Evolutionary conservation across 2,888 invertebrate species (phyloP).

Genomic region (Rhabditophanes sp.): DNA sequence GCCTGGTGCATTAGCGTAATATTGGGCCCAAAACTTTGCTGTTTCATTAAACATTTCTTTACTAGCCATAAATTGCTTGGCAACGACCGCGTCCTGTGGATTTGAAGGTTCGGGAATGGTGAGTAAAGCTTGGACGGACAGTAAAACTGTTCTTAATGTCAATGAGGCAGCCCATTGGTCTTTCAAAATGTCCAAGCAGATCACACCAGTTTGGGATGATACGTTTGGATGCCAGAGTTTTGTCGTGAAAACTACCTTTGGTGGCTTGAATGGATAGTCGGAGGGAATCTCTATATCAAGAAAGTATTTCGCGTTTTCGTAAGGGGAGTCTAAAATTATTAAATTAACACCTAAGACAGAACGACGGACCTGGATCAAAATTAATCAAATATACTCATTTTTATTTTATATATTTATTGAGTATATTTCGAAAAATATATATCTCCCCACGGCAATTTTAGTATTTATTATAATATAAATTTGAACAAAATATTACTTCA

Average conservation of each 20-base stretch:
- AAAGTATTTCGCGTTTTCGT: constrained; percentile 81
- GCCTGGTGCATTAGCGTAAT: constrained; percentile 71
- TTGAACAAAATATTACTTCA: too few relatives aligned
- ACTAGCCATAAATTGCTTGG: constrained; percentile 82
- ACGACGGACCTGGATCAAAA: too few relatives aligned
- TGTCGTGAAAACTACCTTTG: constrained; percentile 83
- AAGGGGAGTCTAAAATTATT: constrained; percentile 63
- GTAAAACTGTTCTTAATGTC: constrained; percentile 80
- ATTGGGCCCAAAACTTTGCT: constrained; percentile 85
- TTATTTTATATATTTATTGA: too few relatives aligned
- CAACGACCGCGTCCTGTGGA: constrained; percentile 71
- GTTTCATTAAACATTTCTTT: constrained; percentile 69
- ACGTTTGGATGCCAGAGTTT: constrained; percentile 99
- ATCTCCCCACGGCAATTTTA: too few relatives aligned
- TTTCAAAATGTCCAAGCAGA: constrained; percentile 94
- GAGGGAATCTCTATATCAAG: constrained; percentile 95
- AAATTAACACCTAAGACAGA: not conserved
- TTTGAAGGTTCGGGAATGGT: constrained; percentile 51
- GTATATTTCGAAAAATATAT: too few relatives aligned
- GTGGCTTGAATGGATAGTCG: constrained; percentile 96
- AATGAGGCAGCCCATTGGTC: constrained; percentile 75
- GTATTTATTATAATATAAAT: too few relatives aligned
- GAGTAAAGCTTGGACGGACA: constrained; percentile 83
- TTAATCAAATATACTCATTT: too few relatives aligned
- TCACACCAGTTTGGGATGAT: constrained; percentile 83